Conservation (phyloP, 2,113 vertebrate species). For the Prunella fulvescens region DNA sequence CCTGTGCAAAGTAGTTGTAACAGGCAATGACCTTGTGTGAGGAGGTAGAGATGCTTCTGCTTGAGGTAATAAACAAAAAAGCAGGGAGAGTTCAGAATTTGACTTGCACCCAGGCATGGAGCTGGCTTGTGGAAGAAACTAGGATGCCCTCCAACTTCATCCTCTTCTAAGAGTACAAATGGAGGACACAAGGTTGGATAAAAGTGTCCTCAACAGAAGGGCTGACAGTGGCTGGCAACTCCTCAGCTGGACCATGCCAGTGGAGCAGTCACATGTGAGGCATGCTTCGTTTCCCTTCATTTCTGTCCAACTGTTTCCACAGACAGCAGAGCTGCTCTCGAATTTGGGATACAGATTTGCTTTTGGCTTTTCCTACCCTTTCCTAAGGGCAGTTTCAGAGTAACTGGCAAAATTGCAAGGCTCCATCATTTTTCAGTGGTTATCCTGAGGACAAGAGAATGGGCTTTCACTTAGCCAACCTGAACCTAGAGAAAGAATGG, state of each 20-base stretch:
- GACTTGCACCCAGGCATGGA: neutral
- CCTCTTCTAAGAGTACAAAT: neutral
- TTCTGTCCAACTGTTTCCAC: conserved; percentile 19
- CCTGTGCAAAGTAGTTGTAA: neutral
- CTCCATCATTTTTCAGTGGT: neutral
- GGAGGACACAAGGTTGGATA: neutral
- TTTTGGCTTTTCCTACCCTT: neutral
- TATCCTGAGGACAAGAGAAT: neutral
- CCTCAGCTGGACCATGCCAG: neutral
- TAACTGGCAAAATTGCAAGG: neutral
- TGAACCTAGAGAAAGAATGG: neutral
- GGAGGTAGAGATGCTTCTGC: neutral
- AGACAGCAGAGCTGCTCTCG: neutral
- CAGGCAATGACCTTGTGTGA: neutral
- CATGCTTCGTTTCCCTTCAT: neutral
- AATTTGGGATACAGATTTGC: neutral
- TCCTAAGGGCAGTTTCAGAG: neutral
- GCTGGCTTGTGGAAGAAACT: neutral
- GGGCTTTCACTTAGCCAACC: neutral
- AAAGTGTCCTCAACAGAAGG: conserved; percentile 15
- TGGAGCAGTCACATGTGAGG: neutral
- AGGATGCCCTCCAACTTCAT: neutral
- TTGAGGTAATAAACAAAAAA: neutral
- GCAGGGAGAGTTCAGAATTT: neutral
- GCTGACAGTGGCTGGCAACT: neutral